Evolutionary conservation across 2,888 invertebrate genomes (phyloP).

Genomic region (Apamea epomidion): DNA sequence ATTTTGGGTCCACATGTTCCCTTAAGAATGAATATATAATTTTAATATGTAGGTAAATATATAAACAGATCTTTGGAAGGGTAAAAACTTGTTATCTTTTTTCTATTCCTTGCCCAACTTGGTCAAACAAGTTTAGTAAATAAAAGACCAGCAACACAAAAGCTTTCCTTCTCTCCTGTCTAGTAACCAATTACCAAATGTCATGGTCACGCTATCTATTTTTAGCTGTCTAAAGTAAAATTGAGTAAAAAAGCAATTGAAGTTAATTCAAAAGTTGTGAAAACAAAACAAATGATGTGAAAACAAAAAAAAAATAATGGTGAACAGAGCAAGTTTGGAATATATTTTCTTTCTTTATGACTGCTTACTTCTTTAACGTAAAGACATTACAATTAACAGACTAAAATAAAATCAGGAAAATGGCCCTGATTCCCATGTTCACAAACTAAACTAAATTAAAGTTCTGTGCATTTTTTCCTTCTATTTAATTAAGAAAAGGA

Average conservation of each 20-base stretch:
- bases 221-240: slow-evolving; percentile 9
- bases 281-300: slow-evolving; percentile 32
- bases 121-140: slow-evolving; percentile 1
- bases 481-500: too few relatives aligned
- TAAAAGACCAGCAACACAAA: background rate
- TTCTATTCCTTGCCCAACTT: background rate
- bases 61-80: background rate
- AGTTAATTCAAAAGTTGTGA: slow-evolving; percentile 47
- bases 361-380: slow-evolving; percentile 3
- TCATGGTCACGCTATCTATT: slow-evolving; percentile 22
- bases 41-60: background rate
- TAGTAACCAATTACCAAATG: slow-evolving; percentile 12
- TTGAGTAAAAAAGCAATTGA: slow-evolving; percentile 36
- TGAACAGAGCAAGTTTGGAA: slow-evolving; percentile 27
- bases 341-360: slow-evolving; percentile 25
- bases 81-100: background rate
- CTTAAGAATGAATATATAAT: slow-evolving; percentile 3
- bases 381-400: background rate
- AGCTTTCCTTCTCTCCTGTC: background rate
- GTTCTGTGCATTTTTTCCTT: too few relatives aligned
- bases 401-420: background rate
- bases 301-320: slow-evolving; percentile 33
- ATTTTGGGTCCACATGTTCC: background rate
- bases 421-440: too few relatives aligned
- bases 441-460: too few relatives aligned